phyloP scores from a whole-genome alignment of 2,113 vertebrate genomes.

The Fregata magnificens region DNA sequence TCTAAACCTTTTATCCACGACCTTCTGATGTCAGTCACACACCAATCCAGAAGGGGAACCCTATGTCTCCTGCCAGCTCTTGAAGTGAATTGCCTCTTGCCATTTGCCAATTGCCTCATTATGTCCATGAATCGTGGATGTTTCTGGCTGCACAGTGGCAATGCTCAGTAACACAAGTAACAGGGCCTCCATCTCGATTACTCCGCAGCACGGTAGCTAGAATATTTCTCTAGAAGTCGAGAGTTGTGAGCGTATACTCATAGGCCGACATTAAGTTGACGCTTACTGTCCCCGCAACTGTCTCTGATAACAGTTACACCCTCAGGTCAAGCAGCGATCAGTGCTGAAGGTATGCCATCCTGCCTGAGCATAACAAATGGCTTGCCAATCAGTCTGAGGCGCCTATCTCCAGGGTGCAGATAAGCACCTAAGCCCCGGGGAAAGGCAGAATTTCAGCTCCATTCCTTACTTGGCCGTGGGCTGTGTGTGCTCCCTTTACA shows the following conservation, averaged over 20 bases:
- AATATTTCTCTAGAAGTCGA: background rate
- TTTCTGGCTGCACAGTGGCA: background rate
- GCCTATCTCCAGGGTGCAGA: background rate
- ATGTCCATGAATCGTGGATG: rapidly evolving
- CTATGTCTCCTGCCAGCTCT: background rate
- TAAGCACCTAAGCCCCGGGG: background rate
- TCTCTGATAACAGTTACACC: background rate
- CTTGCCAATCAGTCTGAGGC: background rate
- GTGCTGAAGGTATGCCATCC: background rate
- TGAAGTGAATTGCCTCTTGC: background rate
- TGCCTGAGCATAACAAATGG: background rate
- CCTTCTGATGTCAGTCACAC: background rate
- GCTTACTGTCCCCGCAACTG: background rate
- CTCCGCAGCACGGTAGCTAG: background rate
- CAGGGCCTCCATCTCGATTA: rapidly evolving
- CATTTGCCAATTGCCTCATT: no score
- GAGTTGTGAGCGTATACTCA: background rate
- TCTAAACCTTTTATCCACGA: background rate
- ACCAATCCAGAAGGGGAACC: background rate
- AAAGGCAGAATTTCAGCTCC: background rate
- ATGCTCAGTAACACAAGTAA: background rate
- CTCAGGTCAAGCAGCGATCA: background rate
- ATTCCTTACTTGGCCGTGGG: background rate
- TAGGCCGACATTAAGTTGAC: background rate
- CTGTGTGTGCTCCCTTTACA: background rate